Evolutionary conservation across 1,140 invertebrate genomes (phyloP), one percentile per base, ranked within the genome.

Genomic region (Triops cancriformis): DNA sequence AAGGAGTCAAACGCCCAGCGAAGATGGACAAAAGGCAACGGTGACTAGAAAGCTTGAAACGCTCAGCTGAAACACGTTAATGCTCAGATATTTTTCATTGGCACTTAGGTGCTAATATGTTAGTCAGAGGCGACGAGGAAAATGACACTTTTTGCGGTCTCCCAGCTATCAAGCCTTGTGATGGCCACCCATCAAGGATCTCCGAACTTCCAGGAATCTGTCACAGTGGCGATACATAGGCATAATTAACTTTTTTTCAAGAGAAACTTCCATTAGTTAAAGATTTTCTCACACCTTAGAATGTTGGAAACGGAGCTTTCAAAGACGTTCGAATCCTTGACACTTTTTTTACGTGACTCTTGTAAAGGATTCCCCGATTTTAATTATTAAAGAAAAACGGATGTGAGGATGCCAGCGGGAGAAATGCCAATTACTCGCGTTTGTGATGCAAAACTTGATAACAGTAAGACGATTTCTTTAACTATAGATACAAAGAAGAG

Each of bases 51-150:
- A 64, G 51, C 51, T n/a, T 64, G 14, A 23, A 37, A 37, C 2
- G 31, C 31, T 37, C 31, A 37, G 31, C 31, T 37, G 51, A 64
- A 64, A 64, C 9, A 64, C 51, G 51, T 64, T 64, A 64, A 64
- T 64, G 51, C 51, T 64, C 23, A 64, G 51, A 9, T 64, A 64
- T 64, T 64, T 64, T 64, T 64, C 51, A 64, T 64, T 64, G 51
- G 51, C 51, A 64, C 51, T 14, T 23, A 18, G 23, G 51, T 64
- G 51, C 23, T 64, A 64, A 64, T 64, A 64, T n/a, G 51, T 64
- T 64, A 23, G 51, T 64, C 51, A 64, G 51, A 64, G 51, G 51
- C 51, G 51, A 64, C 51, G 51, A 64, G 23, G 51, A 64, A 64
- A 64, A 64, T 6, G 51, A 18, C 51, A 64, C 51, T 64, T 64